Conservation (phyloP, 2,888 invertebrate species). For the Diloba caeruleocephala region DNA sequence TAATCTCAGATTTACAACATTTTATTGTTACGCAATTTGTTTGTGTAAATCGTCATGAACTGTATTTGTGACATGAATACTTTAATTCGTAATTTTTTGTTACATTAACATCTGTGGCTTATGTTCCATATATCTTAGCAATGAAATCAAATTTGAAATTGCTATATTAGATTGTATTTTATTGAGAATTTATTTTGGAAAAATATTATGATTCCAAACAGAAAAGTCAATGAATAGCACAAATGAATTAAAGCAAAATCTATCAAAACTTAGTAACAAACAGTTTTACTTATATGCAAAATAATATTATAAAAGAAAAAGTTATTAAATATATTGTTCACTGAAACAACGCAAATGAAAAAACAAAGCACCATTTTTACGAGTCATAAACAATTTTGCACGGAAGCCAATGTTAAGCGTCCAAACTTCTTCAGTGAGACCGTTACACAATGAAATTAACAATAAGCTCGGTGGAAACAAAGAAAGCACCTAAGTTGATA, state of each 20-base stretch:
- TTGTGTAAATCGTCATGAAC: no score
- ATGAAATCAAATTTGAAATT: no score
- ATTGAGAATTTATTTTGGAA: no score
- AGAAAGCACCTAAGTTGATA: conserved; percentile 70
- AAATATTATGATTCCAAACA: no score
- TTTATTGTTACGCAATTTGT: no score
- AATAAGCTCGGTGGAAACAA: conserved; percentile 71
- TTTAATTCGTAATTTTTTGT: no score
- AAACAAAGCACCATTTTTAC: conserved; percentile 61
- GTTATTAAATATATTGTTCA: conserved; percentile 41
- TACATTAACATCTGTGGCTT: no score
- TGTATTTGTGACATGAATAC: no score
- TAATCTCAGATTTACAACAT: no score
- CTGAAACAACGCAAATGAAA: conserved; percentile 50
- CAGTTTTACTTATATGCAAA: conserved; percentile 10
- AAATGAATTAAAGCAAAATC: conserved; percentile 11
- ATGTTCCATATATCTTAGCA: no score
- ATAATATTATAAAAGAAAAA: conserved; percentile 22
- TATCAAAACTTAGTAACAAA: conserved; percentile 27
- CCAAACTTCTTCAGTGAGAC: conserved; percentile 65
- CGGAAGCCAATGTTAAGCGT: conserved; percentile 63
- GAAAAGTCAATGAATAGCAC: conserved; percentile 7
- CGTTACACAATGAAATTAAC: conserved; percentile 72
- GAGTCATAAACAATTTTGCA: conserved; percentile 66
- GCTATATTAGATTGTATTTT: no score